Evolutionary conservation across 2,113 vertebrate genomes (phyloP).

Genomic region (Pterophyllum scalare): DNA sequence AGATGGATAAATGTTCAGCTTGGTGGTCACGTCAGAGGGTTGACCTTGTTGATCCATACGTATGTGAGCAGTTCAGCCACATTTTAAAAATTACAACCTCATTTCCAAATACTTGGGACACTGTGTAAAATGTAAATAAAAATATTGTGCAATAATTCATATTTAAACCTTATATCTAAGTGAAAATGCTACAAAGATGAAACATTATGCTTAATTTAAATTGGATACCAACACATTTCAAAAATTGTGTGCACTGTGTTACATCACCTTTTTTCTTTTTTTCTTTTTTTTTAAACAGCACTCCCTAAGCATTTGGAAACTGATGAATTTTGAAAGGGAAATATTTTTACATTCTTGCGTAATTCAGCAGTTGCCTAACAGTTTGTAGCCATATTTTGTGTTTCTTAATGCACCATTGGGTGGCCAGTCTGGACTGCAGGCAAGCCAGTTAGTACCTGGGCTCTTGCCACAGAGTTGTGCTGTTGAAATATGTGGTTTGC

Average conservation of each 20-base stretch:
- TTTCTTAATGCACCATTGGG: background rate
- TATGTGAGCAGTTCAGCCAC: background rate
- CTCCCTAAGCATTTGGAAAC: background rate
- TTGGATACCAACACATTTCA: background rate
- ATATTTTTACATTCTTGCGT: background rate
- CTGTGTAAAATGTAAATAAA: background rate
- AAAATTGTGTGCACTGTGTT: background rate
- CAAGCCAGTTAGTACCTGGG: background rate
- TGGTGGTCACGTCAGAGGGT: too few species aligned
- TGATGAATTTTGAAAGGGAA: background rate
- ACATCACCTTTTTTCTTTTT: background rate
- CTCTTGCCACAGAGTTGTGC: background rate
- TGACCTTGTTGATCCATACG: background rate
- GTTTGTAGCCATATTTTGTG: background rate
- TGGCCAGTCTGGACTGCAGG: background rate
- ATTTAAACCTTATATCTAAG: background rate
- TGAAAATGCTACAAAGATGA: background rate
- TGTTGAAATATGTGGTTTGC: background rate
- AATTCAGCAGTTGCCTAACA: background rate
- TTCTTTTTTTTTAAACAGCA: too few species aligned
- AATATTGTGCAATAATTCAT: background rate
- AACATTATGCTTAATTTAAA: background rate
- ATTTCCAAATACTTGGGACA: background rate
- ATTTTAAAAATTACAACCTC: background rate
- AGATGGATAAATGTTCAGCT: background rate